Percentiles rank a stretch among this genome's conserved stretches.
These are phyloP conservation scores for Eulimnadia texana DNA, from an alignment of 1,140 invertebrate genomes.

Conservation along the genomic window DNA sequence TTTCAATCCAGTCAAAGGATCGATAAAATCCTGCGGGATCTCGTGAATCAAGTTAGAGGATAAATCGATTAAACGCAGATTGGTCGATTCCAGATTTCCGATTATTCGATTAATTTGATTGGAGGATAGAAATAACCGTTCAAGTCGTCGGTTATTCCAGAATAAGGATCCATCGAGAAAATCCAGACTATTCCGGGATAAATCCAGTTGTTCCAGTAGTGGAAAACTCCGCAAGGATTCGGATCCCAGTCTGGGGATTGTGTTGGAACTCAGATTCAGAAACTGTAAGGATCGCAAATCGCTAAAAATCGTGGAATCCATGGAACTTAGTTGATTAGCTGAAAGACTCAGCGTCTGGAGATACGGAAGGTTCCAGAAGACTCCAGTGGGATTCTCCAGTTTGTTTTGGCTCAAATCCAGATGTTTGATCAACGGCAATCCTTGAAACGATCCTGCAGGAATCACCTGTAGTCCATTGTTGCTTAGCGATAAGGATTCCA, in stretches of 20 bases:
- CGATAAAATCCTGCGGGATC: background rate
- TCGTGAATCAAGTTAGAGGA: conserved; percentile 30
- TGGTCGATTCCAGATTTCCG: conserved; percentile 41
- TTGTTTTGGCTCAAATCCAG: conserved; percentile 7
- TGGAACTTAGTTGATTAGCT: conserved; percentile 18
- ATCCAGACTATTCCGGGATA: conserved; percentile 58
- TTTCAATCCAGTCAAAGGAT: conserved; percentile 38
- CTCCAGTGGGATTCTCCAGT: background rate
- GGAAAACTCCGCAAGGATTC: conserved; percentile 58
- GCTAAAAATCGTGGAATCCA: background rate
- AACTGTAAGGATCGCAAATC: conserved; percentile 51
- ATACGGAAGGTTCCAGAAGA: conserved; percentile 7
- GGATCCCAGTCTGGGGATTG: conserved; percentile 51
- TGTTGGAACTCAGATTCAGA: conserved; percentile 58
- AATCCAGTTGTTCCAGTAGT: conserved; percentile 59
- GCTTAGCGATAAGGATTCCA: background rate
- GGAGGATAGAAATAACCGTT: conserved; percentile 58
- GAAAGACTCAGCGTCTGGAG: conserved; percentile 19
- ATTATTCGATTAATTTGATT: conserved; percentile 53
- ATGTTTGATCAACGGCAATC: background rate
- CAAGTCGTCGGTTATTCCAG: conserved; percentile 53
- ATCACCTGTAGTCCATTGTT: conserved; percentile 2
- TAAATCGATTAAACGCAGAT: conserved; percentile 21
- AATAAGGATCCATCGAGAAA: conserved; percentile 52
- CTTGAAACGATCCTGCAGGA: background rate